These are phyloP conservation scores for Paraplagusia blochii DNA, from an alignment of 2,113 vertebrate genomes.

Conservation along the genomic window DNA sequence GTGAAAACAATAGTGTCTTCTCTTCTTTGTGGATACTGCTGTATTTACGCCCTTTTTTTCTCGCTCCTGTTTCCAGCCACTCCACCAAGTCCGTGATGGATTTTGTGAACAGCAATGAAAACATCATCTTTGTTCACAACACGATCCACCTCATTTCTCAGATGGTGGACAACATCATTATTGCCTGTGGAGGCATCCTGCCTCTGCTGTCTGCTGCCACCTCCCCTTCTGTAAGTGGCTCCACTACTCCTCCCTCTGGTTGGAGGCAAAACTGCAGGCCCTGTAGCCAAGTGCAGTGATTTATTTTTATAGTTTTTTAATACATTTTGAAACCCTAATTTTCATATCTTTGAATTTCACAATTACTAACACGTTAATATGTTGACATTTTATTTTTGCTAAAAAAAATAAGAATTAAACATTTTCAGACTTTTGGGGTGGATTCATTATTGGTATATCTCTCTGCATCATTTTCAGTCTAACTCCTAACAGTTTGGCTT, in stretches of 20 bases:
- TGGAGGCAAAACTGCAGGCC: slow-evolving; percentile 40
- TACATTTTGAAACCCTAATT: too few relatives aligned
- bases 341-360: too few relatives aligned
- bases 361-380: background rate
- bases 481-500: slow-evolving; percentile 32
- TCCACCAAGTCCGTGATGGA: slow-evolving; percentile 99
- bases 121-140: slow-evolving; percentile 99
- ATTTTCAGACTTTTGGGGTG: background rate
- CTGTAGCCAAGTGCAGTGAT: too few relatives aligned
- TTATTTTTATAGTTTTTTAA: too few relatives aligned
- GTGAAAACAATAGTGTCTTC: background rate
- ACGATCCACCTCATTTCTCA: slow-evolving; percentile 99
- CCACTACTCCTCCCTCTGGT: slow-evolving; percentile 60
- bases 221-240: slow-evolving; percentile 96
- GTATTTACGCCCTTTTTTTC: background rate
- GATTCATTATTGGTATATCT: slow-evolving; percentile 23
- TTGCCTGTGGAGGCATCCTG: slow-evolving; percentile 97
- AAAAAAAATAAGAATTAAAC: slow-evolving; percentile 8
- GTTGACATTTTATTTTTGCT: background rate
- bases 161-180: slow-evolving; percentile 99
- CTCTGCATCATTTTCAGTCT: slow-evolving; percentile 23
- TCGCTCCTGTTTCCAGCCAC: slow-evolving; percentile 77
- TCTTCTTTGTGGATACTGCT: background rate
- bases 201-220: slow-evolving; percentile 96
- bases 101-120: slow-evolving; percentile 99